A percentile compares a stretch with the other conserved stretches of the same genome.
Conservation (phyloP, 2,113 vertebrate species). For the Scortum barcoo region DNA sequence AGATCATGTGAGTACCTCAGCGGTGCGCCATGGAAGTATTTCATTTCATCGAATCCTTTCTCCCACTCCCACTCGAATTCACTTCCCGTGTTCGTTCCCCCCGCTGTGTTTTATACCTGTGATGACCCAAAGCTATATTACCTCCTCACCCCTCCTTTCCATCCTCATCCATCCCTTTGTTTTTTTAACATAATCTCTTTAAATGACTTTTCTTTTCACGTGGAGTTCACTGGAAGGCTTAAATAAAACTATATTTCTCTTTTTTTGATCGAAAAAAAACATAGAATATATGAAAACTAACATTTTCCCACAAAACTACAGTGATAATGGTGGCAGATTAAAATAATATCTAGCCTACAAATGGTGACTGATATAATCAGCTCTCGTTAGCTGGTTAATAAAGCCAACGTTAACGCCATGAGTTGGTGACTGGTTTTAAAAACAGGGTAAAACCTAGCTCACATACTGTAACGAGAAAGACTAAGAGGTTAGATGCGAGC, state of each 20-base stretch:
- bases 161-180: neutral
- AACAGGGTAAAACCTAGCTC: too few species aligned
- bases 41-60: constrained; percentile 7
- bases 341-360: too few species aligned
- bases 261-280: too few species aligned
- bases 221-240: neutral
- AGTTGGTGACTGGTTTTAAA: too few species aligned
- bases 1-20: constrained; percentile 87
- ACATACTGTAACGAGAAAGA: too few species aligned
- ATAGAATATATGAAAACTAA: neutral
- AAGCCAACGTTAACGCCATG: too few species aligned
- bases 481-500: neutral
- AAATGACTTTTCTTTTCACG: neutral
- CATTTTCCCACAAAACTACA: neutral
- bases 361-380: neutral
- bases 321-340: neutral
- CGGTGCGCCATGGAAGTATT: neutral
- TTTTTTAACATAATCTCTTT: neutral
- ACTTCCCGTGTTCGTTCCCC: neutral
- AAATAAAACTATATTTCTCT: too few species aligned
- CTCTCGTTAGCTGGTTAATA: neutral
- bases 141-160: neutral
- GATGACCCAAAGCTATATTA: neutral
- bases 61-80: neutral
- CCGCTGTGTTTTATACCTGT: neutral